Evolutionary conservation across 2,797 vertebrate species (phyloP).

Genomic region (Salmo trutta): DNA sequence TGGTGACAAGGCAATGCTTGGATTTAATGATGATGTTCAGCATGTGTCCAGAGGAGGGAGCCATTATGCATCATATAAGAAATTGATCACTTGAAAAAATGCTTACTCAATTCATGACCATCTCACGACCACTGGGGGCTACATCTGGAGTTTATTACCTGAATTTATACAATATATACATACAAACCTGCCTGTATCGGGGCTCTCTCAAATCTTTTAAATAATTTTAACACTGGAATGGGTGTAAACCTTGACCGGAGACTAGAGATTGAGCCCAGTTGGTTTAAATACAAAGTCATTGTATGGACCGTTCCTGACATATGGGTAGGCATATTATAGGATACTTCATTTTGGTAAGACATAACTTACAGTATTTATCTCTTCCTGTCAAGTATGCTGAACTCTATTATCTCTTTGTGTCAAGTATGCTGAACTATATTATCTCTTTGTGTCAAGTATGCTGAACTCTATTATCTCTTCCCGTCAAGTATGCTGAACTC

Average conservation of each 20-base stretch:
- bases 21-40: neutral
- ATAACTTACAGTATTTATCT: too few relatives aligned
- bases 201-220: conserved; percentile 38
- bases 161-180: conserved; percentile 51
- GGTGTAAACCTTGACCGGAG: conserved; percentile 37
- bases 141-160: conserved; percentile 54
- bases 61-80: conserved; percentile 40
- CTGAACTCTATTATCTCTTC: too few relatives aligned
- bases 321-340: too few relatives aligned
- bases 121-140: neutral
- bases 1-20: conserved; percentile 47
- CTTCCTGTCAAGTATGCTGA: conserved; percentile 92
- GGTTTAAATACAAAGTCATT: too few relatives aligned
- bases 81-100: conserved; percentile 48
- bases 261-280: conserved; percentile 23
- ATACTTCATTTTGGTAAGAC: too few relatives aligned
- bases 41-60: conserved; percentile 59
- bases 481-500: too few relatives aligned
- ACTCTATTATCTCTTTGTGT: conserved; percentile 66
- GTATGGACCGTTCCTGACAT: too few relatives aligned
- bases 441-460: too few relatives aligned
- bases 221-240: conserved; percentile 36
- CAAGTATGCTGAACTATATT: too few relatives aligned
- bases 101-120: conserved; percentile 15
- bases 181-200: conserved; percentile 50